phyloP scores from a whole-genome alignment of 2,797 vertebrate species.

The Sparus aurata region DNA sequence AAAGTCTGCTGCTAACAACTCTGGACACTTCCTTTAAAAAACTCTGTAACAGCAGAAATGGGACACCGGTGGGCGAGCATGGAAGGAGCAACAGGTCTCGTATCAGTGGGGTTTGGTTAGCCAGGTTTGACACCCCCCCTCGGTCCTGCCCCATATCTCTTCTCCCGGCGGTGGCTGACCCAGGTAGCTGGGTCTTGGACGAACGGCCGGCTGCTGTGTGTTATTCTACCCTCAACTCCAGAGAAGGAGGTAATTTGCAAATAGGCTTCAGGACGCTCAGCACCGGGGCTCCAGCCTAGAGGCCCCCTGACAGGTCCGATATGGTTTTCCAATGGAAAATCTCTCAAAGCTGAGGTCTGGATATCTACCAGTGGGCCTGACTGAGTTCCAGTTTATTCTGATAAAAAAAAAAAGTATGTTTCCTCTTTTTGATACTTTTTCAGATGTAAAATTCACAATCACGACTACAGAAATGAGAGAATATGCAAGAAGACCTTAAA shows the following conservation, averaged over 20 bases:
- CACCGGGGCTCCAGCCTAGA: slow-evolving; percentile 53
- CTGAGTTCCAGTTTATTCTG: slow-evolving; percentile 51
- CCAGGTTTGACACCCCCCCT: slow-evolving; percentile 66
- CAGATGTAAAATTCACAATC: slow-evolving; percentile 27
- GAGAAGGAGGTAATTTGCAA: slow-evolving; percentile 75
- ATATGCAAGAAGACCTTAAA: background rate
- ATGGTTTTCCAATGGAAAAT: slow-evolving; percentile 71
- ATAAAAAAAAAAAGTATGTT: slow-evolving; percentile 61
- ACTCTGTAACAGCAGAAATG: slow-evolving; percentile 72
- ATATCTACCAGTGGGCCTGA: slow-evolving; percentile 57
- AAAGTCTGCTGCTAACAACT: slow-evolving; percentile 79
- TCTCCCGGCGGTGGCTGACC: slow-evolving; percentile 72
- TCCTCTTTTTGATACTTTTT: slow-evolving; percentile 15
- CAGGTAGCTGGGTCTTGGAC: slow-evolving; percentile 60
- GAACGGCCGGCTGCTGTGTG: slow-evolving; percentile 61
- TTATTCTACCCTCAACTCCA: slow-evolving; percentile 71
- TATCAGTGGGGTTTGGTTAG: slow-evolving; percentile 68
- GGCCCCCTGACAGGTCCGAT: slow-evolving; percentile 70
- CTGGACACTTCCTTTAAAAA: slow-evolving; percentile 74
- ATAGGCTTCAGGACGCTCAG: slow-evolving; percentile 63
- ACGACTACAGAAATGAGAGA: slow-evolving; percentile 4
- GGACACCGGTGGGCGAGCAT: slow-evolving; percentile 64
- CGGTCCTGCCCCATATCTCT: slow-evolving; percentile 51
- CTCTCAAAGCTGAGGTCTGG: slow-evolving; percentile 74
- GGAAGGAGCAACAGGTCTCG: slow-evolving; percentile 69